phyloP scores from a whole-genome alignment of 2,113 vertebrate genomes.

The Psilopogon haemacephalus region DNA sequence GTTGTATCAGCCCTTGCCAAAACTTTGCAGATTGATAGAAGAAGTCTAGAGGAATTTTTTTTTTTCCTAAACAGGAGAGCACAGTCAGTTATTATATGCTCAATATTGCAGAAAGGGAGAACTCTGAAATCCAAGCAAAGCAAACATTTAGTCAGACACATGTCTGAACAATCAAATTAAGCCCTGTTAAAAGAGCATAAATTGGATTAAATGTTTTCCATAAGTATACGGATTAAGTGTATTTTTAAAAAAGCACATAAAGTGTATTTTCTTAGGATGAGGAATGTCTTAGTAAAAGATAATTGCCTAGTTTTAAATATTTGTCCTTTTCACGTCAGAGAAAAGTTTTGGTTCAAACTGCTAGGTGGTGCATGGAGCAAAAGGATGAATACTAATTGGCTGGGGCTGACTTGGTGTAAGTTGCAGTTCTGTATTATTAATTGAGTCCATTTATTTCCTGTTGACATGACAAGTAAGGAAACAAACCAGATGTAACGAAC shows the following conservation, averaged over 20 bases:
- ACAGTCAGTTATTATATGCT: not conserved
- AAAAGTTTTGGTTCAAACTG: not conserved
- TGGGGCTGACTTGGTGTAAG: not conserved
- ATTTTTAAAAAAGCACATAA: not conserved
- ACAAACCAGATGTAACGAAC: rapidly evolving
- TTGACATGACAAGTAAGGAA: not conserved
- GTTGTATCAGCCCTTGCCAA: conserved; percentile 64
- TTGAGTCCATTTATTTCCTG: not conserved
- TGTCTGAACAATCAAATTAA: not conserved
- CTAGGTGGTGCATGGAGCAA: not conserved
- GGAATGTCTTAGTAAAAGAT: not conserved
- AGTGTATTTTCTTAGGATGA: not conserved
- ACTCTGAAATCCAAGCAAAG: conserved; percentile 38
- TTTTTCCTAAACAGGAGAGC: not conserved
- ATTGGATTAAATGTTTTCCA: not conserved
- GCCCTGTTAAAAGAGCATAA: not conserved
- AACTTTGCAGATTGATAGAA: conserved; percentile 46
- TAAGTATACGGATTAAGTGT: not conserved
- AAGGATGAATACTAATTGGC: not conserved
- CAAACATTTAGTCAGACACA: not conserved
- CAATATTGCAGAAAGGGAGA: conserved; percentile 51
- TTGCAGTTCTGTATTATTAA: not conserved
- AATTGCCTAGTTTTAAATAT: not conserved
- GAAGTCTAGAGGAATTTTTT: conserved; percentile 51
- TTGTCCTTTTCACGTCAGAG: not conserved